Percentiles rank a stretch among this genome's conserved stretches.
Evolutionary conservation across 37 sponge, comb jelly and placozoan genomes (phyloP).

Genomic region (Spongilla lacustris): DNA sequence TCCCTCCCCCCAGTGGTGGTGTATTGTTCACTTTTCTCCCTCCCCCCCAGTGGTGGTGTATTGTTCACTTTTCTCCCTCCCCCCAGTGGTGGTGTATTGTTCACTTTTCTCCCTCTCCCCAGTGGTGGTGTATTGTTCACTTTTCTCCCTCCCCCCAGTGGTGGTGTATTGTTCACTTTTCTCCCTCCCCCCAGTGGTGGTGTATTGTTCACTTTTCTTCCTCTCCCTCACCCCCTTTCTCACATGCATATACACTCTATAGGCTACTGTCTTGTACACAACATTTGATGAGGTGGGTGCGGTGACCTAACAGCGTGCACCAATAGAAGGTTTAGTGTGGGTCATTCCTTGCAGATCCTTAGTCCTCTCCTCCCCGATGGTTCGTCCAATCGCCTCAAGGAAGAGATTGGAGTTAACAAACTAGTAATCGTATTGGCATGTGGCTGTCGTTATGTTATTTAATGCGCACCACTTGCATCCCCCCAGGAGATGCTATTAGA

Average conservation of each 20-base stretch:
- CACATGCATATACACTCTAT: not conserved
- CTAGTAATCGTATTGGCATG: constrained; percentile 3
- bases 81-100: not conserved
- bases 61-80: no score
- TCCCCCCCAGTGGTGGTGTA: not conserved
- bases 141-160: not conserved
- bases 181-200: no score
- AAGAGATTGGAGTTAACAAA: constrained; percentile 43
- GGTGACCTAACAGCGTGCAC: not conserved
- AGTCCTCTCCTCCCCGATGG: constrained; percentile 27
- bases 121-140: not conserved
- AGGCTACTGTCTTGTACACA: constrained; percentile 76
- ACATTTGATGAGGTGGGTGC: constrained; percentile 84
- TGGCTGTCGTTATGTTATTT: not conserved
- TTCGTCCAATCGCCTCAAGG: constrained; percentile 19
- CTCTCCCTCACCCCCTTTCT: no score
- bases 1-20: not conserved
- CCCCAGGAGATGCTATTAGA: constrained; percentile 89
- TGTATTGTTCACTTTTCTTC: not conserved
- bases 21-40: no score
- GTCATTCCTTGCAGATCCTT: constrained; percentile 29
- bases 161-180: no score
- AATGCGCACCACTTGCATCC: not conserved
- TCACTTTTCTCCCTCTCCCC: no score
- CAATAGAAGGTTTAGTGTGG: not conserved